Base-by-base conservation (phyloP, 2,888 invertebrate species). In the Brachyptera putata region DNA sequence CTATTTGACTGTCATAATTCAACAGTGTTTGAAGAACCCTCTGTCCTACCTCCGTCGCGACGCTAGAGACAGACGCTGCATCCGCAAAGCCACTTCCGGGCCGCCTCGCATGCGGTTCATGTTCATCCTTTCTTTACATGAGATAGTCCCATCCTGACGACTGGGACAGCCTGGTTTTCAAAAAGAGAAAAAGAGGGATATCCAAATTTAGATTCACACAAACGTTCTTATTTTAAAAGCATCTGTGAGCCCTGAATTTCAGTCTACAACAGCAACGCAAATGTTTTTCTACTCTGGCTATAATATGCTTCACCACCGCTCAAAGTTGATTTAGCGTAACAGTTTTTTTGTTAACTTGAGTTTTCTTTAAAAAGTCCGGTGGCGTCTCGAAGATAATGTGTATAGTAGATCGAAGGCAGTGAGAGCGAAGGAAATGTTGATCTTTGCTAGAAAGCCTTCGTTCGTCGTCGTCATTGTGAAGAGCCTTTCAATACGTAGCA, bases 1-100 rank as follows among this genome's bases (percentile, higher is more conserved):
- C 60, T 60, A 60, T 60, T 60, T 56, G 56, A 26, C 56, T 37
- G 49, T 56, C 60, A 61, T 61, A 57, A 61, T 61, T 61, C 60
- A 50, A 11, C 39, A 48, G 49, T 30, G 60, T 25, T 30, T 25
- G 39, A 46, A 11, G 18, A 26, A 14, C 39, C 24, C 34, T 48
- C 48, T 41, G 41, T 57, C 48, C 57, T 41, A 41, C 43, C 57
- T 41, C 46, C 57, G 34, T 41, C 18, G 26, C 25, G 34, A 25
- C 39, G 57, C 26, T 25, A 24, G 57, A 56, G n/a, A 5, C 21
- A 41, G 34, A 36, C 34, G 34, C 36, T 36, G 18, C n/a, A n/a
- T n/a, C n/a, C 53, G 53, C 53, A 53, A 53, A 53, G 36, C 16
- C 53, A 36, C 53, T 53, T 53, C 53, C 53, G 53, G 53, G 21